Evolutionary conservation across 1,140 invertebrate genomes (phyloP).

Genomic region (Epicauta chinensis): DNA sequence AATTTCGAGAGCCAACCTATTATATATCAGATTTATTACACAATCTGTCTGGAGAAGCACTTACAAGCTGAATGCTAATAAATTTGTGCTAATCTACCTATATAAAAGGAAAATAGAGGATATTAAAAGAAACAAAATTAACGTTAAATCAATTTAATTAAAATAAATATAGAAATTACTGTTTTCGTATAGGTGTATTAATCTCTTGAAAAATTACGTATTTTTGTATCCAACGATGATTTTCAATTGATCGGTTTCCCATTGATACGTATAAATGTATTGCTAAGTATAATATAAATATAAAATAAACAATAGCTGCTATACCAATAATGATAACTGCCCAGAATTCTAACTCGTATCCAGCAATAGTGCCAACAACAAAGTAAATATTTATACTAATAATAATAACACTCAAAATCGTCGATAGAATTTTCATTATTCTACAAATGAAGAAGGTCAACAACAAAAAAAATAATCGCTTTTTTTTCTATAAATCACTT

Average conservation of each 20-base stretch:
- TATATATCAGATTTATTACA: too few species aligned
- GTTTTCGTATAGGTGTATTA: slow-evolving; percentile 9
- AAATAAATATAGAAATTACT: neutral
- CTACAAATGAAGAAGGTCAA: slow-evolving; percentile 44
- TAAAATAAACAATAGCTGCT: slow-evolving; percentile 56
- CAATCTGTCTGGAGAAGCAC: too few species aligned
- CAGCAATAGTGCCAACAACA: slow-evolving; percentile 54
- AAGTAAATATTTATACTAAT: slow-evolving; percentile 80
- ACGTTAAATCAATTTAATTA: too few species aligned
- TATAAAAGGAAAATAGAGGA: too few species aligned
- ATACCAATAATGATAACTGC: slow-evolving; percentile 50
- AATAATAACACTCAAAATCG: slow-evolving; percentile 58
- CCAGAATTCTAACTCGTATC: slow-evolving; percentile 46
- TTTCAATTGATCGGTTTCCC: slow-evolving; percentile 35
- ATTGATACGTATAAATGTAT: slow-evolving; percentile 51
- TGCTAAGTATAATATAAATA: slow-evolving; percentile 62
- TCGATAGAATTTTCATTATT: slow-evolving; percentile 57
- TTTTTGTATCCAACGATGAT: slow-evolving; percentile 19
- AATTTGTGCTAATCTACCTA: too few species aligned
- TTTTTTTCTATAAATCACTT: slow-evolving; percentile 40
- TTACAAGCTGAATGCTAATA: too few species aligned
- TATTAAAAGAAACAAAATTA: too few species aligned
- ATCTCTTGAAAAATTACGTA: slow-evolving; percentile 21
- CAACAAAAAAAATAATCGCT: too few species aligned
- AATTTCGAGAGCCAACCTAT: too few species aligned